A percentile compares a stretch with the other conserved stretches of the same genome.
Conservation (phyloP, 2,797 vertebrate genomes). For the Myotis daubentonii region DNA sequence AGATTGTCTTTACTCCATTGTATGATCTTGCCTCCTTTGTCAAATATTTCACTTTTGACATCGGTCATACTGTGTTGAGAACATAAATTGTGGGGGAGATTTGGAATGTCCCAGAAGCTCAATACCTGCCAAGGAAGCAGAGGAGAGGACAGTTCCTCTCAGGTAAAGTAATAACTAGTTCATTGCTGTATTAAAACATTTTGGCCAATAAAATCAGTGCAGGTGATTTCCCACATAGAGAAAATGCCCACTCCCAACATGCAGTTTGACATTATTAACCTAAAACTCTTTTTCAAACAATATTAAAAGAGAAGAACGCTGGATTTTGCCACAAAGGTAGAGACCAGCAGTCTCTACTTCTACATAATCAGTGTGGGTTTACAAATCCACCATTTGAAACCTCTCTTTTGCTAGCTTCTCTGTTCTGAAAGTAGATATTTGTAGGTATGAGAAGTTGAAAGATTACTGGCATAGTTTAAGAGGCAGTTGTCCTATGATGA, state of each 20-base stretch:
- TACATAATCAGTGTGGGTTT: background rate
- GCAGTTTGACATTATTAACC: background rate
- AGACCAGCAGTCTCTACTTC: background rate
- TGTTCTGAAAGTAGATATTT: slow-evolving; percentile 35
- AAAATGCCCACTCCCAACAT: background rate
- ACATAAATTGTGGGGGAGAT: background rate
- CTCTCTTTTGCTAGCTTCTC: background rate
- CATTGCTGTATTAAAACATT: background rate
- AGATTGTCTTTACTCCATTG: background rate
- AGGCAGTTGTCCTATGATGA: slow-evolving; percentile 68
- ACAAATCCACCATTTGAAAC: background rate
- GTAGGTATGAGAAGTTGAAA: slow-evolving; percentile 51
- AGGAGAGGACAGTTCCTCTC: background rate
- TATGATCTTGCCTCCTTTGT: background rate
- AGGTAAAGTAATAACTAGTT: background rate
- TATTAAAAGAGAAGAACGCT: background rate
- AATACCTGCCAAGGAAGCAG: background rate
- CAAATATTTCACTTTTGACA: background rate
- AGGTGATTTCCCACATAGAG: background rate
- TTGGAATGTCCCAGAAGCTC: background rate
- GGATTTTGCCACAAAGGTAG: background rate
- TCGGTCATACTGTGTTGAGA: background rate
- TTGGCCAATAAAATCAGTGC: background rate
- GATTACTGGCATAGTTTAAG: slow-evolving; percentile 64
- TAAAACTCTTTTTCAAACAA: background rate